Evolutionary conservation across 2,888 invertebrate genomes (phyloP).

Genomic region (Eucriotettix oculatus): DNA sequence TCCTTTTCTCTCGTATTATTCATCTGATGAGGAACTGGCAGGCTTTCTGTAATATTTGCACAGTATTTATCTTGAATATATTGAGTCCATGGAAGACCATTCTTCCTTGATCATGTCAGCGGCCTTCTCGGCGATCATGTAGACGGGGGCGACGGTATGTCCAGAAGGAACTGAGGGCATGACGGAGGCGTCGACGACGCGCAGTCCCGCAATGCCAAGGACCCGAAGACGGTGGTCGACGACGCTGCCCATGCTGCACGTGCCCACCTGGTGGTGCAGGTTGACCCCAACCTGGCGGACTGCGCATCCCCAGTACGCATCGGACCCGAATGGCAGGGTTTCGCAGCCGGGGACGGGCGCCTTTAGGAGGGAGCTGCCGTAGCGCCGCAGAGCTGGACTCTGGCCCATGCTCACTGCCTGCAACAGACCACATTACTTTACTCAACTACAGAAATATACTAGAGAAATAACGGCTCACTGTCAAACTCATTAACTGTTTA

Average conservation of each 20-base stretch:
- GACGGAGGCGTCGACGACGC: slow-evolving; percentile 36
- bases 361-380: slow-evolving; percentile 33
- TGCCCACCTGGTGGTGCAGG: slow-evolving; percentile 37
- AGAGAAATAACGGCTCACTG: no score
- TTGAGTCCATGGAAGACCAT: neutral
- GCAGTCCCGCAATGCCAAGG: slow-evolving; percentile 26
- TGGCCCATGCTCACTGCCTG: slow-evolving; percentile 39
- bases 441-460: no score
- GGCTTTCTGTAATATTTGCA: no score
- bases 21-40: no score
- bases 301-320: slow-evolving; percentile 59
- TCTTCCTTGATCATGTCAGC: slow-evolving; percentile 26
- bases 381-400: slow-evolving; percentile 33
- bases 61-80: no score
- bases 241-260: slow-evolving; percentile 20
- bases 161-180: slow-evolving; percentile 36
- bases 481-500: no score
- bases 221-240: slow-evolving; percentile 23
- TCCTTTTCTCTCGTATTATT: no score
- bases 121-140: slow-evolving; percentile 39
- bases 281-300: slow-evolving; percentile 52
- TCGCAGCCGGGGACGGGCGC: slow-evolving; percentile 53
- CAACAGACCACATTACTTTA: neutral
- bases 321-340: slow-evolving; percentile 37
- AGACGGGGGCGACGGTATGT: slow-evolving; percentile 35